These are phyloP conservation scores for Axinella damicornis DNA, from an alignment of 37 sponge, comb jelly and placozoan species.

Conservation along the genomic window DNA sequence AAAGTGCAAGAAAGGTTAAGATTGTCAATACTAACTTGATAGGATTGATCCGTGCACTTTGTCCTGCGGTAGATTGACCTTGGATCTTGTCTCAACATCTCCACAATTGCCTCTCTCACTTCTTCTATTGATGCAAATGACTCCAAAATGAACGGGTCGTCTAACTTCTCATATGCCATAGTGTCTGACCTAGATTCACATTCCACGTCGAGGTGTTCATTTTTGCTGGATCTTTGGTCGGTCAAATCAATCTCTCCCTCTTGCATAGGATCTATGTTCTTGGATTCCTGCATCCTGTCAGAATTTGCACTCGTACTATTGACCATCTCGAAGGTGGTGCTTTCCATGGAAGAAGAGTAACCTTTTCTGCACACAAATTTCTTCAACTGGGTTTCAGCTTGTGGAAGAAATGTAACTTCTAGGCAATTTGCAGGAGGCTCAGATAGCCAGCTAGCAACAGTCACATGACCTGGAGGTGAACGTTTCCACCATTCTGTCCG, in stretches of 20 bases:
- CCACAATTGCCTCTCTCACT: constrained; percentile 1
- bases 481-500: no score
- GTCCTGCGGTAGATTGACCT: constrained; percentile 30
- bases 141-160: background rate
- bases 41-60: constrained; percentile 22
- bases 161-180: no score
- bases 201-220: no score
- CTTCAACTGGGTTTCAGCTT: constrained; percentile 15
- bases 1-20: constrained; percentile 30
- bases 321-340: no score
- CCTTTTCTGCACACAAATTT: constrained; percentile 2
- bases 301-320: background rate
- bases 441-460: constrained; percentile 15
- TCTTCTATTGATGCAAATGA: background rate
- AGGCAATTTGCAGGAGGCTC: background rate
- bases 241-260: background rate
- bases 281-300: background rate
- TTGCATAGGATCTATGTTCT: background rate
- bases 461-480: background rate
- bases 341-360: no score
- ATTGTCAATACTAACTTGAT: constrained; percentile 34
- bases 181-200: no score
- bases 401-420: constrained; percentile 5
- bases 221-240: no score
- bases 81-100: constrained; percentile 20